A percentile compares a stretch with the other conserved stretches of the same genome.
These are phyloP conservation scores for Platyura marginata DNA, from an alignment of 1,140 invertebrate genomes.

Conservation along the genomic window DNA sequence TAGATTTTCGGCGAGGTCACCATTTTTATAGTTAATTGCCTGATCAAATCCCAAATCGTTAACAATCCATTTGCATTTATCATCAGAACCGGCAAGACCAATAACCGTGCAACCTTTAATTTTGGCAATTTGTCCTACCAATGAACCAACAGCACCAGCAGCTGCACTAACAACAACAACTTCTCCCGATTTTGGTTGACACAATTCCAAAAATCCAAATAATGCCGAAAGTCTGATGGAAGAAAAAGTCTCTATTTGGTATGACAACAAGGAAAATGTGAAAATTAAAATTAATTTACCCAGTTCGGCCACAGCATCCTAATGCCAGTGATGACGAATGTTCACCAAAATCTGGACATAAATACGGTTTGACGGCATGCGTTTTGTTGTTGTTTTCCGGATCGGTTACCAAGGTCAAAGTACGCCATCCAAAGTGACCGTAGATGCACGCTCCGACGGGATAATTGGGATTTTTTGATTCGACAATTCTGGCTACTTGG, in stretches of 20 bases:
- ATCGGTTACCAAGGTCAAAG: slow-evolving; percentile 22
- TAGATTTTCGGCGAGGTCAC: slow-evolving; percentile 31
- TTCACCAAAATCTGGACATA: slow-evolving; percentile 17
- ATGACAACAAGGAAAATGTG: neutral
- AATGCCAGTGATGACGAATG: slow-evolving; percentile 15
- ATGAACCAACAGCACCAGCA: slow-evolving; percentile 46
- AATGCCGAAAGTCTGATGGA: slow-evolving; percentile 41
- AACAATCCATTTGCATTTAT: slow-evolving; percentile 48
- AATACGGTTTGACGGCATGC: slow-evolving; percentile 8
- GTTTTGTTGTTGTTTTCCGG: slow-evolving; percentile 1
- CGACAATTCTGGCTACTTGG: slow-evolving; percentile 36
- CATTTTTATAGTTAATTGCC: slow-evolving; percentile 52
- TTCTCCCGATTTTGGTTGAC: slow-evolving; percentile 46
- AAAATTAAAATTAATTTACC: slow-evolving; percentile 13
- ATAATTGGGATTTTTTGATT: slow-evolving; percentile 31
- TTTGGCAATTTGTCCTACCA: slow-evolving; percentile 58
- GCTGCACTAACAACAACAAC: slow-evolving; percentile 45
- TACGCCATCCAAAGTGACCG: slow-evolving; percentile 35
- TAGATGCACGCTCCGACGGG: slow-evolving; percentile 33
- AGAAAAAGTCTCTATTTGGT: no score
- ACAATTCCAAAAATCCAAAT: slow-evolving; percentile 49
- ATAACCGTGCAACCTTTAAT: slow-evolving; percentile 47
- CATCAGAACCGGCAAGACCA: slow-evolving; percentile 48
- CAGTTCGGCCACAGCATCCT: slow-evolving; percentile 21
- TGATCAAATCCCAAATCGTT: slow-evolving; percentile 45